These are phyloP conservation scores for Scaptomyza pallida DNA, from an alignment of 1,140 invertebrate species.

Conservation along the genomic window DNA sequence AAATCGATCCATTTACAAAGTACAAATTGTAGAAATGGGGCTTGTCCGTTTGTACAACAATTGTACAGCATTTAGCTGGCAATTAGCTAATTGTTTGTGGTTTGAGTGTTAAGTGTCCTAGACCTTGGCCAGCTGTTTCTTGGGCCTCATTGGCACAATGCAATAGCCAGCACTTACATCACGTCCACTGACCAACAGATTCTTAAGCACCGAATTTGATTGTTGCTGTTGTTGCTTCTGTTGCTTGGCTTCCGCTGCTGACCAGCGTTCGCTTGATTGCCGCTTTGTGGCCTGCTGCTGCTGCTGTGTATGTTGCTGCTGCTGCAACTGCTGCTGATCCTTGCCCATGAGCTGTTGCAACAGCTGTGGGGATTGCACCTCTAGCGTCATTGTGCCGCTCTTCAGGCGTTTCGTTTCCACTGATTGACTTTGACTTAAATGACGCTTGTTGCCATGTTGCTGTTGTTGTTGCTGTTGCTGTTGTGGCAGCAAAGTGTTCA, in stretches of 20 bases:
- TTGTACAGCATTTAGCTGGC: slow-evolving; percentile 56
- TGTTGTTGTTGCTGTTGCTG: slow-evolving; percentile 55
- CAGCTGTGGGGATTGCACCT: slow-evolving; percentile 67
- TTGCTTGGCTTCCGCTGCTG: slow-evolving; percentile 30
- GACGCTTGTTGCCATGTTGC: slow-evolving; percentile 72
- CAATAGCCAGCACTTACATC: slow-evolving; percentile 96
- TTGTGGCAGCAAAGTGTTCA: slow-evolving; percentile 46
- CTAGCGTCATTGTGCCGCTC: slow-evolving; percentile 54
- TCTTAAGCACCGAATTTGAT: slow-evolving; percentile 90
- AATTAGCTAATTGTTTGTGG: slow-evolving; percentile 26
- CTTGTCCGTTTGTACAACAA: slow-evolving; percentile 58
- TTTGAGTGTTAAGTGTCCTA: slow-evolving; percentile 42
- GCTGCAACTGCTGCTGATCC: slow-evolving; percentile 47
- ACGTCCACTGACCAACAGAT: slow-evolving; percentile 95
- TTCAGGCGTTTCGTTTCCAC: slow-evolving; percentile 76
- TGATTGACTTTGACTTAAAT: slow-evolving; percentile 49
- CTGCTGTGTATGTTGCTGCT: slow-evolving; percentile 33
- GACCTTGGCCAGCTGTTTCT: slow-evolving; percentile 80
- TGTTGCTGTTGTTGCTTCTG: slow-evolving; percentile 57
- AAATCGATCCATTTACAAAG: slow-evolving; percentile 84
- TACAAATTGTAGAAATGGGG: slow-evolving; percentile 72
- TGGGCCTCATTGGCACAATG: slow-evolving; percentile 88
- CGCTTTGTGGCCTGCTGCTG: slow-evolving; percentile 51
- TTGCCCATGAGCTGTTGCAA: slow-evolving; percentile 72
- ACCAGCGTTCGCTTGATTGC: slow-evolving; percentile 55